Base-by-base conservation (phyloP, 2,113 vertebrate genomes). In the Arenaria interpres region DNA sequence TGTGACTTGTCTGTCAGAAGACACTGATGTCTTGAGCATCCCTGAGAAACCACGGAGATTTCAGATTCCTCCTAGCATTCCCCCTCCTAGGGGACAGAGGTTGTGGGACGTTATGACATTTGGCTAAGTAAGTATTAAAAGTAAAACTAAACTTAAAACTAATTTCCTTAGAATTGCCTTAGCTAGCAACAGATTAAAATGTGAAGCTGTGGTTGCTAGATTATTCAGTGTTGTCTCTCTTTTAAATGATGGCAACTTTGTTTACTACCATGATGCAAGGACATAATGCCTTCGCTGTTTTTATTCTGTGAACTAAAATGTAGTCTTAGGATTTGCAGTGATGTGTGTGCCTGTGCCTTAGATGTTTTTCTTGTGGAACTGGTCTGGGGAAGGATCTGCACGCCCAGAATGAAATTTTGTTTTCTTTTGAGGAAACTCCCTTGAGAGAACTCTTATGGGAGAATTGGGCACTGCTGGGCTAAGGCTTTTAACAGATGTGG, bases 191-290 rank as follows among this genome's bases (percentile, higher is more conserved):
- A 72, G 11, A 32, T 60, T 37, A 46, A 77, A 72, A 37, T 7
- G 21, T 14, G 30, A 62, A 82, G 13, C 43, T 74, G 30, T 12
- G 6, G 19, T 64, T 37, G 20, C 5, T 59, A 30, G 13, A 46
- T 16, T 72, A 71, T 68, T 51, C 50, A 64, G 27, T 69, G 22
- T 68, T 90, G 35, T 17, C 32, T 72, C 2, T n/a, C 59, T 89
- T 20, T 35, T 22, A 50, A 12, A 41, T 30, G 6, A 64, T 6
- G 35, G 14, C 50, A 30, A 20, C 27, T 85, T 54, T 0, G 0
- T 59, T 85, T 54, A 12, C 7, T 57, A 43, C 15, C 7, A 9
- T 8, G 9, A 66, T 43, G 22, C 33, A 32, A 20, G 35, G 16
- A 12, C 14, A 10, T 30, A 33, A 74, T 48, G 27, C 6, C 90